These are phyloP conservation scores for Neoniphon sammara DNA, from an alignment of 2,797 vertebrate species.

Conservation along the genomic window DNA sequence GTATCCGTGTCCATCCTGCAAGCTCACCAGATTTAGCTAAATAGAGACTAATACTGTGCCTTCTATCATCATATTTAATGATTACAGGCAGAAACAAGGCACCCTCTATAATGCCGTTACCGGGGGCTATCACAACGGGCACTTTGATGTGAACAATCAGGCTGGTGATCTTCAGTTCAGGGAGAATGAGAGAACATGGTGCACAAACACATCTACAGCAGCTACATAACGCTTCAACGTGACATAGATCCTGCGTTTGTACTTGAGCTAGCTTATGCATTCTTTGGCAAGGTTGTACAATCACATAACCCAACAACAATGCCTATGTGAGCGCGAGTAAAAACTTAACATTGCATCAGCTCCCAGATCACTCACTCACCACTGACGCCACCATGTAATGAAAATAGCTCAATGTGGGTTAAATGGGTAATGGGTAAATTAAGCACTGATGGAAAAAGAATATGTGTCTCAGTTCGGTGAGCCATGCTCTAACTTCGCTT, in stretches of 20 bases:
- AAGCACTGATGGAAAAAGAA: constrained; percentile 15
- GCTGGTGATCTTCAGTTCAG: constrained; percentile 71
- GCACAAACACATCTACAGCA: constrained; percentile 40
- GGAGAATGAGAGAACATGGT: constrained; percentile 32
- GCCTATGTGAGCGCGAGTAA: constrained; percentile 50
- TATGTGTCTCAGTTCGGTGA: background rate
- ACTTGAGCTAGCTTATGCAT: constrained; percentile 50
- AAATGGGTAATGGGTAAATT: constrained; percentile 16
- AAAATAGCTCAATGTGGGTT: constrained; percentile 11
- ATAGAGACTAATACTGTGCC: constrained; percentile 33
- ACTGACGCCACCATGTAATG: constrained; percentile 6
- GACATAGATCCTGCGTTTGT: constrained; percentile 30
- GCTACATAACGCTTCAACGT: constrained; percentile 34
- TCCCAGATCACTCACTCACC: constrained; percentile 9
- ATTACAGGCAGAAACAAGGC: constrained; percentile 68
- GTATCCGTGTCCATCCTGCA: constrained; percentile 57
- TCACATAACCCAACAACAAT: constrained; percentile 64
- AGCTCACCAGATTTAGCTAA: constrained; percentile 51
- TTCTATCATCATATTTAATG: constrained; percentile 11
- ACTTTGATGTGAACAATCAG: constrained; percentile 57
- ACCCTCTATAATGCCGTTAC: constrained; percentile 59
- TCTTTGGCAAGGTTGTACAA: constrained; percentile 79
- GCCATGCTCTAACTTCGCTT: constrained; percentile 76
- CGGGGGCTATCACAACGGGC: constrained; percentile 50
- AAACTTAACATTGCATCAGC: background rate